Evolutionary conservation across 1,140 invertebrate species (phyloP).

Genomic region (Megalonaias nervosa): DNA sequence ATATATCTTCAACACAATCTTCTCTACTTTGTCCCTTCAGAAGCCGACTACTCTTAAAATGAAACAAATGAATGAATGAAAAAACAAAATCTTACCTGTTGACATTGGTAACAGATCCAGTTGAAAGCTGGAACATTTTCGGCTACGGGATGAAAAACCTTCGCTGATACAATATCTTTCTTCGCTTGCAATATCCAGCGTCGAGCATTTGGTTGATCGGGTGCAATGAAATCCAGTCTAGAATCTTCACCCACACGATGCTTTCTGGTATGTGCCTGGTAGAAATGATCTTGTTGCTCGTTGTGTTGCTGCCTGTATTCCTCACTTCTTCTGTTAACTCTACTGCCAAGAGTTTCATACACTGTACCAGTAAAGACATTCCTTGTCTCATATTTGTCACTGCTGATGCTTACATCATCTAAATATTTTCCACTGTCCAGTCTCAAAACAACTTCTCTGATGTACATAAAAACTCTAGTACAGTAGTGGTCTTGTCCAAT

Average conservation of each 20-base stretch:
- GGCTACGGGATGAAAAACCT: constrained; percentile 4
- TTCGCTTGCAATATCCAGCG: constrained; percentile 51
- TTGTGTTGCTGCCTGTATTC: no score
- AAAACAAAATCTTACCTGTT: constrained; percentile 46
- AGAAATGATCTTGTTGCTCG: not conserved
- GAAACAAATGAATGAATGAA: not conserved
- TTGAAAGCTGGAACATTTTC: constrained; percentile 30
- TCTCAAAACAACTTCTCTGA: constrained; percentile 10
- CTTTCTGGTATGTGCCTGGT: not conserved
- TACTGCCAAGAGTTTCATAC: no score
- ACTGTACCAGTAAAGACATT: no score
- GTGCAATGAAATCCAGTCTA: constrained; percentile 5
- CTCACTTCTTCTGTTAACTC: not conserved
- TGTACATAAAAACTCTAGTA: constrained; percentile 46
- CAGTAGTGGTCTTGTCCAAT: constrained; percentile 43
- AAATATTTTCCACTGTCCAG: constrained; percentile 18
- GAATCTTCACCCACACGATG: not conserved
- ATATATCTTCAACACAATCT: no score
- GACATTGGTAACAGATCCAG: constrained; percentile 56
- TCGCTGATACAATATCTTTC: constrained; percentile 41
- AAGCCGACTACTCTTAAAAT: no score
- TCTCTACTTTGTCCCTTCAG: no score
- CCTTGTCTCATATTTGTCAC: not conserved
- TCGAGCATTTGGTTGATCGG: constrained; percentile 4
- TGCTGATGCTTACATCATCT: constrained; percentile 12